Base-by-base conservation (phyloP, 2,888 invertebrate species). In the Silvanus unidentatus region DNA sequence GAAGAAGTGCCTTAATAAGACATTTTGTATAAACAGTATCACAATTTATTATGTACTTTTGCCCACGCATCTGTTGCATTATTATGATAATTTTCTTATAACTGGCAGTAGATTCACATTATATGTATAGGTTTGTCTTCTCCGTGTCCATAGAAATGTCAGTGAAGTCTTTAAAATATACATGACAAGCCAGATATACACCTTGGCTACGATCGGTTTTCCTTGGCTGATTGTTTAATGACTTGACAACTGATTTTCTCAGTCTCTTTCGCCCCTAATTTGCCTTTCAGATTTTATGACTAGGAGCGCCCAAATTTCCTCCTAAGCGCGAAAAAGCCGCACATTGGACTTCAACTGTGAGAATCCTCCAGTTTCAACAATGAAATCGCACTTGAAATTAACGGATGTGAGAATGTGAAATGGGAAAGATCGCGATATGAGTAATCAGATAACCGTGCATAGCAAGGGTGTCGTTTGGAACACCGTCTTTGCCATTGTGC, bases 381-480 rank as follows among this genome's bases (percentile, higher is more conserved):
- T 48, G 47, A 45, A 50, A 49, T 43, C 27, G 39, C 49, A 42
- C n/a, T n/a, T n/a, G n/a, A n/a, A n/a, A 44, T 53, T 48, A 58
- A 57, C 55, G 58, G 59, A 62, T 55, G 57, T 59, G 57, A 55
- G 22, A 28, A 28, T 45, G 56, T 47, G 55, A 62, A 62, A 59
- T 58, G 60, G 11, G 32, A 32, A 60, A 60, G 59, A 66, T 68
- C 63, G 60, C 62, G 65, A 67, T 66, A 65, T 63, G 65, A 62
- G 59, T 62, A 62, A 68, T 68, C 69, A 67, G 68, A 69, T 69
- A 68, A 55, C 60, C 58, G 57, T 60, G 55, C 60, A 63, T 63
- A 62, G n/a, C n/a, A n/a, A n/a, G 66, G 68, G 69, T 70, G 70
- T 69, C 66, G 66, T 66, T 66, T 13, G 62, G 65, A 68, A 70